phyloP scores from a whole-genome alignment of 37 sponge, comb jelly and placozoan species.

The Mnemiopsis leidyi region DNA sequence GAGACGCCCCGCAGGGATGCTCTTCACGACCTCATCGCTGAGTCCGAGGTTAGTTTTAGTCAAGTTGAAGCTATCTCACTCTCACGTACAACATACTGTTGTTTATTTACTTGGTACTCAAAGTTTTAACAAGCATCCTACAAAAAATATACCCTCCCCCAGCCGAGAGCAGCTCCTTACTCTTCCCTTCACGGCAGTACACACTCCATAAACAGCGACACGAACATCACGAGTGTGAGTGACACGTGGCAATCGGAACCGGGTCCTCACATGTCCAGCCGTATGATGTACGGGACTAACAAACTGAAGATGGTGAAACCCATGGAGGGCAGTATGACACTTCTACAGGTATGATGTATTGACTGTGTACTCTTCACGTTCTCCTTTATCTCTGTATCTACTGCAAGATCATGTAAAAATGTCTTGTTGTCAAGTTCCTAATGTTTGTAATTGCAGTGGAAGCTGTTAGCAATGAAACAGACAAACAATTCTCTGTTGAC shows the following conservation, averaged over 20 bases:
- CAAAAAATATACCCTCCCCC: not conserved
- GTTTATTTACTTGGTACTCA: no score
- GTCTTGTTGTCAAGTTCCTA: no score
- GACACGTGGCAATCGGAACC: constrained; percentile 55
- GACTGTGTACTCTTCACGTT: no score
- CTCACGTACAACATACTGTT: no score
- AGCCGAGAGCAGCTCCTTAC: not conserved
- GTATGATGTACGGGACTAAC: constrained; percentile 46
- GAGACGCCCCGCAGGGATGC: constrained; percentile 33
- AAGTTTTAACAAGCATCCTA: no score
- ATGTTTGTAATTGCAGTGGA: constrained; percentile 33
- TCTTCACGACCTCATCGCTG: constrained; percentile 38
- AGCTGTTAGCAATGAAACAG: constrained; percentile 63
- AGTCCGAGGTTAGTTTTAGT: not conserved
- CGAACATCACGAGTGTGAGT: constrained; percentile 59
- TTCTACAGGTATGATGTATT: constrained; percentile 60
- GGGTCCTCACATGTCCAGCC: not conserved
- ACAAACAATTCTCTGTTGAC: not conserved
- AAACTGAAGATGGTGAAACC: constrained; percentile 65
- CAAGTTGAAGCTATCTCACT: no score
- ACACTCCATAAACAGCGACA: constrained; percentile 57
- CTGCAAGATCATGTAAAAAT: no score
- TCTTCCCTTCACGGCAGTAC: constrained; percentile 4
- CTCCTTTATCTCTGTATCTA: not conserved
- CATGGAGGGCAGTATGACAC: constrained; percentile 60